Percentiles rank a stretch among this genome's conserved stretches.
Conservation (phyloP, 2,113 vertebrate species). For the Antigone vipio region DNA sequence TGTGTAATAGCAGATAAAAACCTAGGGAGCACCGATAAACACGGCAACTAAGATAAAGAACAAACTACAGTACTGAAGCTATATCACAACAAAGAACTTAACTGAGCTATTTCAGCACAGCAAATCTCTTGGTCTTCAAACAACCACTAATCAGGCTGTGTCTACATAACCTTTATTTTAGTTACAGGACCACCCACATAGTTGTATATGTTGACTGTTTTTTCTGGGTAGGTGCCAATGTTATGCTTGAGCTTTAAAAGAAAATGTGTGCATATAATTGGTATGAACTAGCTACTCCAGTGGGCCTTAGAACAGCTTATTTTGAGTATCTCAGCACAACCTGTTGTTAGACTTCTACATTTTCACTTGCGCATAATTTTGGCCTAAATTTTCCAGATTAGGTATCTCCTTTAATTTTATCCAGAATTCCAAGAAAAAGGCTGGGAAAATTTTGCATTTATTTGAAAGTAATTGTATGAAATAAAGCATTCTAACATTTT, state of each 20-base stretch:
- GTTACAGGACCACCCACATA: not conserved
- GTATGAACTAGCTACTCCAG: not conserved
- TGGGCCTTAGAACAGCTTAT: not conserved
- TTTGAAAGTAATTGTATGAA: not conserved
- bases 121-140: not conserved
- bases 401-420: not conserved
- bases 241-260: not conserved
- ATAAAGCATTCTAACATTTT: not conserved
- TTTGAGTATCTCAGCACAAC: not conserved
- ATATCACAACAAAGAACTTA: not conserved
- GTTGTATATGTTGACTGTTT: not conserved
- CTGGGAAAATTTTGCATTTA: not conserved
- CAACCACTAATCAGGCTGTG: not conserved
- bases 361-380: not conserved
- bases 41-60: not conserved
- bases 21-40: not conserved
- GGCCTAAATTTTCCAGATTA: not conserved
- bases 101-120: not conserved
- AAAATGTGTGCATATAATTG: not conserved
- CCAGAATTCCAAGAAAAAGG: not conserved
- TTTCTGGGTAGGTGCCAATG: not conserved
- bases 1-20: not conserved
- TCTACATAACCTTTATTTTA: not conserved
- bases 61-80: not conserved
- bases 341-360: not conserved